phyloP scores from a whole-genome alignment of 1,140 invertebrate species.

The Lucilia cuprina region DNA sequence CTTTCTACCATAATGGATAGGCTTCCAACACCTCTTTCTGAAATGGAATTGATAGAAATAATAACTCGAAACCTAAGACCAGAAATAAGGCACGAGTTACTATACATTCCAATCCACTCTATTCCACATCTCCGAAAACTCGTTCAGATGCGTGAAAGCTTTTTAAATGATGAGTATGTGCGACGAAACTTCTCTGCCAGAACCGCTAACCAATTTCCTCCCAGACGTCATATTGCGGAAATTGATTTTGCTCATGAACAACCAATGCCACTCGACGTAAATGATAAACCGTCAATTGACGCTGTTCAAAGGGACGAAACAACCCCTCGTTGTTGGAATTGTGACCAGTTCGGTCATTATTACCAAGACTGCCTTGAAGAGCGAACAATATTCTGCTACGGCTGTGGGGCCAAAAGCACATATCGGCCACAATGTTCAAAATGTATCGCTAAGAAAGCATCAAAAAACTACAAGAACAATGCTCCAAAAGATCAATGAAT shows the following conservation, averaged over 20 bases:
- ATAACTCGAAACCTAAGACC: not conserved
- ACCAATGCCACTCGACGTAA: not conserved
- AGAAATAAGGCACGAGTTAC: not conserved
- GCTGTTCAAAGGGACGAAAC: not conserved
- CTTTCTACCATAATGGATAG: not conserved
- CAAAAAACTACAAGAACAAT: not conserved
- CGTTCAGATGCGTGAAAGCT: not conserved
- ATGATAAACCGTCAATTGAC: not conserved
- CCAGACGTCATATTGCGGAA: not conserved
- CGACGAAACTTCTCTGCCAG: not conserved
- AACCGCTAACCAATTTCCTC: not conserved
- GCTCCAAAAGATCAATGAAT: not conserved
- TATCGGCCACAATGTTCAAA: not conserved
- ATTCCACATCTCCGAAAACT: not conserved
- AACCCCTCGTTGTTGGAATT: not conserved
- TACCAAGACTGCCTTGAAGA: conserved; percentile 3
- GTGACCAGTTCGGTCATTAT: not conserved
- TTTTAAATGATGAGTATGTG: not conserved
- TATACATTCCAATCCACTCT: not conserved
- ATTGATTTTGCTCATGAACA: not conserved
- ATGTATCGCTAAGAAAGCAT: not conserved
- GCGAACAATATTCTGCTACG: not conserved
- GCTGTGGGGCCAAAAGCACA: not conserved
- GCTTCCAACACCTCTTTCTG: not conserved
- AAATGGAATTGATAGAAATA: not conserved